Percentiles rank a stretch among this genome's conserved stretches.
Conservation (phyloP, 2,888 invertebrate species). For the Pachliopta kotzebuea region DNA sequence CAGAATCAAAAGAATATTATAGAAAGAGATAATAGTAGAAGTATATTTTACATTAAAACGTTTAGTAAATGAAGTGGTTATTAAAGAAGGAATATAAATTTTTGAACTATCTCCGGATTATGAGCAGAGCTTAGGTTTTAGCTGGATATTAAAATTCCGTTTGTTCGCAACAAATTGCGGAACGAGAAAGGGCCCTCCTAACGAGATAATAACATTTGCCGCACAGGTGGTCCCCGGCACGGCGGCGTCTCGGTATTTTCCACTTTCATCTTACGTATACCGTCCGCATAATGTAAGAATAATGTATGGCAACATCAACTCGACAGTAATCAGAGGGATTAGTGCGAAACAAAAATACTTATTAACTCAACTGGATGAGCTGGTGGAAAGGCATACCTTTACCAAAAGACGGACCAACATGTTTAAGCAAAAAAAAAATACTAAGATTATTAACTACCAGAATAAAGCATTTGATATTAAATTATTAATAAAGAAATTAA, state of each 20-base stretch:
- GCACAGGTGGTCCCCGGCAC: constrained; percentile 51
- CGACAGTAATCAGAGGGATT: constrained; percentile 21
- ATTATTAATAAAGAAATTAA: too few relatives aligned
- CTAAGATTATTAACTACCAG: too few relatives aligned
- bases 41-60: background rate
- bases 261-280: constrained; percentile 28
- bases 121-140: constrained; percentile 5
- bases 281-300: constrained; percentile 20
- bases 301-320: constrained; percentile 26
- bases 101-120: constrained; percentile 3
- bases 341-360: background rate
- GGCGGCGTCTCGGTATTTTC: constrained; percentile 33
- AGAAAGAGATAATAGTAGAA: background rate
- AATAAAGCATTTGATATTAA: too few relatives aligned
- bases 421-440: too few relatives aligned
- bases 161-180: constrained; percentile 48
- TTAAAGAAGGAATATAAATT: background rate
- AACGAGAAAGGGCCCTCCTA: constrained; percentile 58
- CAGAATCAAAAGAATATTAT: too few relatives aligned
- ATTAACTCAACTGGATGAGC: background rate
- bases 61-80: background rate
- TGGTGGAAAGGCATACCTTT: too few relatives aligned
- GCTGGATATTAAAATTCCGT: constrained; percentile 27
- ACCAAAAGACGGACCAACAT: too few relatives aligned
- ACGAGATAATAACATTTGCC: constrained; percentile 69